Base-by-base conservation (phyloP, 1,140 invertebrate species). In the Trichonephila clavipes region DNA sequence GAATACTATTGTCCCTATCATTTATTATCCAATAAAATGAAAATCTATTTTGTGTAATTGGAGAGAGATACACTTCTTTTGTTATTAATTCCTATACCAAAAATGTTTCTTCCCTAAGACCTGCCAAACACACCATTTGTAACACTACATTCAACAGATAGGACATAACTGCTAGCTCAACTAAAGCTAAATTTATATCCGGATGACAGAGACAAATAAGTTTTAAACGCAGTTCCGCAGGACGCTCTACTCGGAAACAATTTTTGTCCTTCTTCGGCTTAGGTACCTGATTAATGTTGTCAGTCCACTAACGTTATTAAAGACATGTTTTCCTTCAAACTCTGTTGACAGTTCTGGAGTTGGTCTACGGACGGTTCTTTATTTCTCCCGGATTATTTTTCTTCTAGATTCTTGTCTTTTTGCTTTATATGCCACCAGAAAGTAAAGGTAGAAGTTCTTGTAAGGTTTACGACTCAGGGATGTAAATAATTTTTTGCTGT, bases 101-200 rank as follows among this genome's bases (percentile, higher is more conserved):
- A 19, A 66, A 66, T n/a, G 64, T 66, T 18, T n/a, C 64, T 21
- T 82, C 7, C 81, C 14, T 51, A 51, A 51, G 51, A 51, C 51
- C 51, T 51, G 51, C 10, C 14, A 14, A 40, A 40, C 81, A 19
- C 8, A 51, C 83, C n/a, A 87, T 87, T 87, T 87, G 21, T 87
- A 87, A 87, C 85, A 10, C 28, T n/a, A 40, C 28, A 64, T 64
- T 64, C 85, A 87, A 61, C 58, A 62, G 58, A 62, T 87, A 87
- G 85, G n/a, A 40, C 82, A 85, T 44, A 85, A 85, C 19, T 40
- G 40, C 19, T 59, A 44, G 16, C 81, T 82, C 81, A 19, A 82
- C 81, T 85, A 85, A 85, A 85, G n/a, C 59, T 64, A 87, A 87
- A 61, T 62, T 87, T 87, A 87, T 87, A 58, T 51, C 81, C 59